Percentiles rank a stretch among this genome's conserved stretches.
Evolutionary conservation across 2,113 vertebrate genomes (phyloP).

Genomic region (Gavia stellata): DNA sequence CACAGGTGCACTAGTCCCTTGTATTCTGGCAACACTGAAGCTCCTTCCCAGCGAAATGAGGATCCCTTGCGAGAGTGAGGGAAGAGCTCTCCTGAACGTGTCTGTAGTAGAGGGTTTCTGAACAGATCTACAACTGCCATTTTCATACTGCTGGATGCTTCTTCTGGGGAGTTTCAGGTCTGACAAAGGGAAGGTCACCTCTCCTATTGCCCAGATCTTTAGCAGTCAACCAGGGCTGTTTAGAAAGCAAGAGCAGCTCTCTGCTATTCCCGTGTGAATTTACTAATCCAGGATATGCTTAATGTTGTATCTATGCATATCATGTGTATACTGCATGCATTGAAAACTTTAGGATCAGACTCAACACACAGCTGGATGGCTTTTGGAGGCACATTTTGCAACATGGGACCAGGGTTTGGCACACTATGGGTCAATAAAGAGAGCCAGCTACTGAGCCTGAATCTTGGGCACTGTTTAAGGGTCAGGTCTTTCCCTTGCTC

Average conservation of each 20-base stretch:
- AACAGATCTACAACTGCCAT: background rate
- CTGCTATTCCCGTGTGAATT: fast-evolving
- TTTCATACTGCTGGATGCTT: background rate
- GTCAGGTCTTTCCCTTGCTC: background rate
- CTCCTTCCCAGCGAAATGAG: background rate
- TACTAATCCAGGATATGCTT: fast-evolving
- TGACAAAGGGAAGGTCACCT: background rate
- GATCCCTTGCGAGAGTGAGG: background rate
- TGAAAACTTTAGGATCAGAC: background rate
- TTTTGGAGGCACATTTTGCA: background rate
- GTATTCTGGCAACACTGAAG: background rate
- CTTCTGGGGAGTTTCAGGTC: background rate
- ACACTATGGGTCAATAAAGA: background rate
- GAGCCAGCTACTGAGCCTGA: background rate
- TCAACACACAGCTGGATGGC: background rate
- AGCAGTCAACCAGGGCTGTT: background rate
- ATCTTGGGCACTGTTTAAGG: background rate
- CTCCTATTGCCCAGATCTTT: background rate
- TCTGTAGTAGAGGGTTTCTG: background rate
- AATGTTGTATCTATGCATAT: background rate
- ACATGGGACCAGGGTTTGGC: background rate
- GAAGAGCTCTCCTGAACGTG: background rate
- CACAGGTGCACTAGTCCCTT: background rate
- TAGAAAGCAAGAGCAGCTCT: background rate
- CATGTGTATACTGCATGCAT: too few relatives aligned